These are phyloP conservation scores for Tenualosa thibaudeaui DNA, from an alignment of 2,797 vertebrate species.

Conservation along the genomic window DNA sequence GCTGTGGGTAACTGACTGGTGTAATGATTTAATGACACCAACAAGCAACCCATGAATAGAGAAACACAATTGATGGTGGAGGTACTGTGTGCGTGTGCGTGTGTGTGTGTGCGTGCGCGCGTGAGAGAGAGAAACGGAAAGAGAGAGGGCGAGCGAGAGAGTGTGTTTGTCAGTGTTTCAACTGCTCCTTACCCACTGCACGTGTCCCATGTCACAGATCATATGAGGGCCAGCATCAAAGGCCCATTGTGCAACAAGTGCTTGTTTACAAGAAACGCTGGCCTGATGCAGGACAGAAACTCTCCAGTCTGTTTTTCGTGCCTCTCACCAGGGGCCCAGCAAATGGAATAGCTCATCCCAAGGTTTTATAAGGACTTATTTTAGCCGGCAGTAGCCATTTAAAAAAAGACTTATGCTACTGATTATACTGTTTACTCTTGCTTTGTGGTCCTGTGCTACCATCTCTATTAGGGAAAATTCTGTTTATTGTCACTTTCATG, in stretches of 20 bases:
- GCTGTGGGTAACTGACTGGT: neutral
- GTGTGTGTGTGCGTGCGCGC: neutral
- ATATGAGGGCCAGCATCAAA: constrained; percentile 69
- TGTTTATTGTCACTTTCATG: neutral
- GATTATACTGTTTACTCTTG: neutral
- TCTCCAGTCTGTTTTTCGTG: neutral
- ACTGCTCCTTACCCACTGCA: constrained; percentile 52
- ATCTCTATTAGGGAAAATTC: neutral
- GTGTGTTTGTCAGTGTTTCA: constrained; percentile 29
- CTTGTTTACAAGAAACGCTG: constrained; percentile 8
- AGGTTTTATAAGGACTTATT: neutral
- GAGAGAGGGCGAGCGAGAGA: neutral
- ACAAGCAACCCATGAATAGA: neutral
- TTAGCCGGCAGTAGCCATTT: neutral
- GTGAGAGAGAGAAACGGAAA: neutral
- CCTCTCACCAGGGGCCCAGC: neutral
- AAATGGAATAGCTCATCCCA: neutral
- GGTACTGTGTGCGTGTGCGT: neutral
- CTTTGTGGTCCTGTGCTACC: neutral
- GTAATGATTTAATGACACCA: neutral
- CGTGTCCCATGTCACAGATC: constrained; percentile 68
- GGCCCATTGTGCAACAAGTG: constrained; percentile 58
- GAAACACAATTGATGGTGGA: neutral
- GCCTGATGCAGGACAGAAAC: neutral
- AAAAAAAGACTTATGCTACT: neutral